Evolutionary conservation across 2,113 vertebrate genomes (phyloP), one percentile per base, ranked within the genome.

Genomic region (Tilapia sparmanii): DNA sequence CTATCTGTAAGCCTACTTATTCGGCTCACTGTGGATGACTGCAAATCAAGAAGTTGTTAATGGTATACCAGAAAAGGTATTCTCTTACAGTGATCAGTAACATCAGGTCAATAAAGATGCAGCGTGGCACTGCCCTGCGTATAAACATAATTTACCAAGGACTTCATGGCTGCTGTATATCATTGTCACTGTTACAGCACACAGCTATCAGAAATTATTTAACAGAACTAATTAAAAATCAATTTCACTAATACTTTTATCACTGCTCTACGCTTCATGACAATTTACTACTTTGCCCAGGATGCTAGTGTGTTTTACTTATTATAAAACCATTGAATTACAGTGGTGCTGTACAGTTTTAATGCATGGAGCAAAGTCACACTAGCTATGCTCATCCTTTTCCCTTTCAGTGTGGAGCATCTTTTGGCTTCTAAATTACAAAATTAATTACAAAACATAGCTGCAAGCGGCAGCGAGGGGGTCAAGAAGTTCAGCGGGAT

Each of bases 221-320:
- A 71, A 76, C 33, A 76, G 52, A 89, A 85, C 82, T 79, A 91
- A 93, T 93, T 90, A 91, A 63, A 88, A 94, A 82, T 86, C 87
- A 57, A 71, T 89, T 93, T 91, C 71, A 86, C 86, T 93, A 93
- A 92, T 93, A 83, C 86, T 84, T 87, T 92, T 88, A 91, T 92
- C 89, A 52, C 68, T 54, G 13, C 50, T 87, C 18, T 80, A 31
- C 63, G 78, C 71, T n/a, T 87, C 82, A 84, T 87, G 83, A 53
- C 84, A 87, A 61, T 90, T 89, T 87, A 86, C 86, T 55, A 47
- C 84, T 89, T 81, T 81, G 66, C 78, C 35, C 42, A 85, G 61
- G 50, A 89, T 59, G 45, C 88, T 38, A 81, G 52, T 85, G 68
- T 85, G 80, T 87, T 88, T n/a, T 86, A 38, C 55, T 89, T 68